These are phyloP conservation scores for Nipponacmea schrenckii DNA, from an alignment of 2,888 invertebrate species.

Conservation along the genomic window DNA sequence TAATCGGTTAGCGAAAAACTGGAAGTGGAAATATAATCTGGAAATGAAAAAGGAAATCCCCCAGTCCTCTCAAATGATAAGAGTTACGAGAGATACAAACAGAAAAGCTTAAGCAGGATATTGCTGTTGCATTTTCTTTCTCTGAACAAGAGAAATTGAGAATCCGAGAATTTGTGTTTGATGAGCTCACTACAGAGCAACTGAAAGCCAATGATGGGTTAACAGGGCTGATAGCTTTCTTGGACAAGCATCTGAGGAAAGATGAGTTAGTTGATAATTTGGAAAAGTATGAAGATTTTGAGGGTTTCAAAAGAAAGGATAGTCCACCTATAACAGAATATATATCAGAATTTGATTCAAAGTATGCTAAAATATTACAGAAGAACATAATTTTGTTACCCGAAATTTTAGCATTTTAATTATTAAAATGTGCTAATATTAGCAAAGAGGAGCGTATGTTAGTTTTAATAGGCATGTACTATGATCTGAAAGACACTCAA, in stretches of 20 bases:
- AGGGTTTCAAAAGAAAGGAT: background rate
- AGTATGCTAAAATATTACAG: background rate
- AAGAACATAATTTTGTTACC: background rate
- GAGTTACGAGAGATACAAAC: background rate
- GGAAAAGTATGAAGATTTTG: constrained; percentile 4
- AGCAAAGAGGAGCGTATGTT: background rate
- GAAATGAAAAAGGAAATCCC: background rate
- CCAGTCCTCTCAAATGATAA: background rate
- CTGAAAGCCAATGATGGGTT: background rate
- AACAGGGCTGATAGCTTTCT: background rate
- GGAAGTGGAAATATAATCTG: background rate
- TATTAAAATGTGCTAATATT: constrained; percentile 1
- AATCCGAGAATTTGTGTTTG: background rate
- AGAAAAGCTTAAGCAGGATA: background rate
- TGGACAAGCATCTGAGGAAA: background rate
- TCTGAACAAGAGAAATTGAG: background rate
- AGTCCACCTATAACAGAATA: background rate
- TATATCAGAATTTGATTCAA: constrained; percentile 7
- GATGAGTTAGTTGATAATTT: background rate
- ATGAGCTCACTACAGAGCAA: background rate
- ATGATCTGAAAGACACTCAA: background rate
- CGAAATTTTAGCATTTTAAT: background rate
- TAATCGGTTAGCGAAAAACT: constrained; percentile 1
- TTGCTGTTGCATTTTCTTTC: background rate
- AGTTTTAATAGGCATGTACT: background rate